Base-by-base conservation (phyloP, 1,140 invertebrate species). In the Orchesella cincta region DNA sequence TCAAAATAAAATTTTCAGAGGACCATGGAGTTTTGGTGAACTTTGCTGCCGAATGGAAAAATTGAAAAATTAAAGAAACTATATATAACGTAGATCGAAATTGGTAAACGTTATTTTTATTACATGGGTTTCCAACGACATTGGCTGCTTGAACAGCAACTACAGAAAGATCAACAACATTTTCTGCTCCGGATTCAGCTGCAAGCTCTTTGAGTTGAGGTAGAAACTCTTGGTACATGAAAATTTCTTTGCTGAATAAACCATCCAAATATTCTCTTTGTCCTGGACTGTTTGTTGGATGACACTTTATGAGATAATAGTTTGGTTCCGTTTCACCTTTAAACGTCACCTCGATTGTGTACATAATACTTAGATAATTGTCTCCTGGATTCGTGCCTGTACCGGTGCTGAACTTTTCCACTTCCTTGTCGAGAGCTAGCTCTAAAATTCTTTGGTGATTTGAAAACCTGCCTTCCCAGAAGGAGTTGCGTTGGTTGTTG, bases 1-100 rank as follows among this genome's bases (percentile, higher is more conserved):
- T 78, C 31, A 87, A 88, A 14, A 93, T 84, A 52, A 89, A 91
- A 83, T 92, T 91, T 83, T 91, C 88, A 14, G 5, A 16, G 34
- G 34, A 73, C 62, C 62, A 46, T 39, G 39, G 34, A 14, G 14
- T 35, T 1, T 28, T 23, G 5, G 23, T 51, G 71, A 39, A 46
- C 3, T 35, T 26, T n/a, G n/a, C n/a, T n/a, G n/a, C n/a, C n/a
- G 67, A 12, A 31, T 16, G 3, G 67, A 33, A n/a, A n/a, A n/a
- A 31, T 3, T 34, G 8, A 71, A 71, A 64, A 64, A 31, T 71
- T n/a, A 18, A 71, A 8, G 34, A 34, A 31, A n/a, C n/a, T n/a
- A n/a, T n/a, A n/a, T n/a, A n/a, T 8, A 5, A 64, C n/a, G 23
- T 23, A 23, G 23, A 23, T 71, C 31, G n/a, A n/a, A n/a, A n/a